phyloP scores from a whole-genome alignment of 2,888 invertebrate genomes.

The Conus canariensis region DNA sequence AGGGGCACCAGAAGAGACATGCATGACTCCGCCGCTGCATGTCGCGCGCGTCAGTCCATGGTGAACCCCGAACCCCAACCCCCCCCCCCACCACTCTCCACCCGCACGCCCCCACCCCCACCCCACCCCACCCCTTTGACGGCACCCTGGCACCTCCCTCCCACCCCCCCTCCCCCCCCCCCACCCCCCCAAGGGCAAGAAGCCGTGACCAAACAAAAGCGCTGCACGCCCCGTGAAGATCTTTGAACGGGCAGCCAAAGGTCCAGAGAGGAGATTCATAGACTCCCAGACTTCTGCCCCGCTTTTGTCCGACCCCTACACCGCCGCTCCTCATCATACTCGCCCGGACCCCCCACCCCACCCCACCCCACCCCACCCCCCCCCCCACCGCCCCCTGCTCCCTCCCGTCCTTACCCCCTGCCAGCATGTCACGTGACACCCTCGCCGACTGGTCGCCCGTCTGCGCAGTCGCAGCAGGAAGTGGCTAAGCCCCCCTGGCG shows the following conservation, averaged over 20 bases:
- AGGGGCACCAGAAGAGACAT: no score
- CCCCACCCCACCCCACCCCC: not conserved
- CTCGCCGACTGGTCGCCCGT: not conserved
- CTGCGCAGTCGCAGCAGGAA: constrained; percentile 37
- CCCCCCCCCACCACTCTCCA: not conserved
- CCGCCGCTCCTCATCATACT: not conserved
- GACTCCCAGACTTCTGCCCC: not conserved
- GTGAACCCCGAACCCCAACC: not conserved
- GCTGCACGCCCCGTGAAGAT: not conserved
- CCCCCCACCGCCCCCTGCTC: not conserved
- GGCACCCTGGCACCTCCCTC: no score
- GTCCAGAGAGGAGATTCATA: not conserved
- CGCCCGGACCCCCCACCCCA: not conserved
- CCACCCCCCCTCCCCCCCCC: no score
- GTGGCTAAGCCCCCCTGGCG: constrained; percentile 33
- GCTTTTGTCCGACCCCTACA: not conserved
- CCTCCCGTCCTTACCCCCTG: not conserved
- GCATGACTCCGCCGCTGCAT: no score
- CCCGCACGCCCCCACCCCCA: not conserved
- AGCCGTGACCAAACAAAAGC: not conserved
- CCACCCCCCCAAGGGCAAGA: not conserved
- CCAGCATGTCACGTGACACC: constrained; percentile 32
- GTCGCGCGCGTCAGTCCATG: no score
- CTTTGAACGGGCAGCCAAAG: not conserved
- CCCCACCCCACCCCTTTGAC: no score